phyloP scores from a whole-genome alignment of 2,888 invertebrate genomes.

The Tanytarsus gracilentus region DNA sequence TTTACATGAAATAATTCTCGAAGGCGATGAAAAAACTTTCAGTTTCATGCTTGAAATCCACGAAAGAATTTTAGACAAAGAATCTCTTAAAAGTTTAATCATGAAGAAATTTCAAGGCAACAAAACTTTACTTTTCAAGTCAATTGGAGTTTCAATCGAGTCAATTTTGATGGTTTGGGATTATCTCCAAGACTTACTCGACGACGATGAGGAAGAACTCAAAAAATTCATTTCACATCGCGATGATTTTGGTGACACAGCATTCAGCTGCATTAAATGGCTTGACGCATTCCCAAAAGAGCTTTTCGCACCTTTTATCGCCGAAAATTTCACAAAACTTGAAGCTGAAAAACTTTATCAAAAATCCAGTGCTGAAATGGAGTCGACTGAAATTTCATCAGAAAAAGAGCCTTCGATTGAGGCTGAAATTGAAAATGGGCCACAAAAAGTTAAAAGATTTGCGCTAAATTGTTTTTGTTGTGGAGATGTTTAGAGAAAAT shows the following conservation, averaged over 20 bases:
- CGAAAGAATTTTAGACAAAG: not conserved
- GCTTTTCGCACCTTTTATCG: not conserved
- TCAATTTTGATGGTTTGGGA: constrained; percentile 1
- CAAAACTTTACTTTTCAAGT: not conserved
- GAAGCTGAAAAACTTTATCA: not conserved
- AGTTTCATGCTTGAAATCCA: too few relatives aligned
- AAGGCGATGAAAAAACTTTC: not conserved
- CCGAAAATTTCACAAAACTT: not conserved
- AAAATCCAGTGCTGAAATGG: not conserved
- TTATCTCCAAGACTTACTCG: not conserved
- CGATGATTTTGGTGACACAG: constrained; percentile 3
- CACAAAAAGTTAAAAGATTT: not conserved
- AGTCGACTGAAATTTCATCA: not conserved
- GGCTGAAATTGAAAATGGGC: not conserved
- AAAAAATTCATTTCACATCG: not conserved
- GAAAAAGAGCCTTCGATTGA: not conserved
- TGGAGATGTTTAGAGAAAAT: not conserved
- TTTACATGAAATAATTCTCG: not conserved
- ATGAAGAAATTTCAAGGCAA: not conserved
- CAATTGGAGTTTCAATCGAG: not conserved
- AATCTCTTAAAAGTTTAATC: not conserved
- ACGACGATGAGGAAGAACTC: not conserved
- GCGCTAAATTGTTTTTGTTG: not conserved
- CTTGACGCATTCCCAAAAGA: constrained; percentile 1
- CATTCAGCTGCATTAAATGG: constrained; percentile 3